These are phyloP conservation scores for Mormoops blainvillei DNA, from an alignment of 2,113 vertebrate species.

Conservation along the genomic window DNA sequence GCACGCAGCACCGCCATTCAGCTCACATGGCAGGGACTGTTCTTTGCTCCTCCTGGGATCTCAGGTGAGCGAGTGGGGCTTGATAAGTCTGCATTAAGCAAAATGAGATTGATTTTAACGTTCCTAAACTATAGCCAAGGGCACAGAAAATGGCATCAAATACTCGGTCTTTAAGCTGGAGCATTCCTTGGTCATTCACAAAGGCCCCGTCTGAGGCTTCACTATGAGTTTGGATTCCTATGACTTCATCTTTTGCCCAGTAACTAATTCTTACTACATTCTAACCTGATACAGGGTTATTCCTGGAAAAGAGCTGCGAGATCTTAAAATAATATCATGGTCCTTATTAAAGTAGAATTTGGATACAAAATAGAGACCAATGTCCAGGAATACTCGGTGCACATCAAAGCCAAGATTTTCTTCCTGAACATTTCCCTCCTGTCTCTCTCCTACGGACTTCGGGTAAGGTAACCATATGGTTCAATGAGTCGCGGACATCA, in stretches of 20 bases:
- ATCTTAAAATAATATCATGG: not conserved
- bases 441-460: not conserved
- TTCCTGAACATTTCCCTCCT: not conserved
- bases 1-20: not conserved
- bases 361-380: not conserved
- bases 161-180: not conserved
- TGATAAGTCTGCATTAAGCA: not conserved
- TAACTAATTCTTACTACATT: not conserved
- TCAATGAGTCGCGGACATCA: not conserved
- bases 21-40: not conserved
- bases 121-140: not conserved
- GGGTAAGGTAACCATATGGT: not conserved
- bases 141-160: not conserved
- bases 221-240: not conserved
- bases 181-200: not conserved
- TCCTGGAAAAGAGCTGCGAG: not conserved
- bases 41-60: not conserved
- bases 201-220: not conserved
- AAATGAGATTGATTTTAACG: not conserved
- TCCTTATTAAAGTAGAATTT: not conserved
- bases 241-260: not conserved
- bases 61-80: not conserved
- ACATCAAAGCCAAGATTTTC: not conserved
- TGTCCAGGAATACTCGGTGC: not conserved
- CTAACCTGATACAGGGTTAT: not conserved